phyloP scores from a whole-genome alignment of 1,140 invertebrate genomes.

The Lepidurus arcticus region DNA sequence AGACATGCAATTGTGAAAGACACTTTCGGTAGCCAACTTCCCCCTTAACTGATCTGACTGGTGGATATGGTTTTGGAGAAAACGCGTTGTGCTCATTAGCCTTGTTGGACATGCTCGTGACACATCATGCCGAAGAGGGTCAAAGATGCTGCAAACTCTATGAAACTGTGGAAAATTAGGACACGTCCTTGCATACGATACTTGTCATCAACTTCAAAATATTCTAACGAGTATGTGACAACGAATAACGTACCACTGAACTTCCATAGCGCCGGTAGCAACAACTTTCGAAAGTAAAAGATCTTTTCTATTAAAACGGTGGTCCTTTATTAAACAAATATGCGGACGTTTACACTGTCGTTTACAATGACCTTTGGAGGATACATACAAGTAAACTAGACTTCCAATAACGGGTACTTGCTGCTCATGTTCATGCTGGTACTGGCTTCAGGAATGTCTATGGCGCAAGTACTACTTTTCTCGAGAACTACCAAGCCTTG shows the following conservation, averaged over 20 bases:
- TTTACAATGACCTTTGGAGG: neutral
- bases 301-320: neutral
- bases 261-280: neutral
- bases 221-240: conserved; percentile 6
- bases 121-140: conserved; percentile 21
- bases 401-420: neutral
- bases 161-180: conserved; percentile 19
- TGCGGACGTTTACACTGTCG: neutral
- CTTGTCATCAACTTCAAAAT: neutral
- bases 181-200: conserved; percentile 5
- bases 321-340: neutral
- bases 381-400: neutral
- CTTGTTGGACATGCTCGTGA: conserved; percentile 19
- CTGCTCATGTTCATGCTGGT: neutral
- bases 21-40: neutral
- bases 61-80: neutral
- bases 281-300: neutral
- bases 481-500: neutral
- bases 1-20: too few species aligned
- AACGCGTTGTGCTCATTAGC: neutral
- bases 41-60: neutral
- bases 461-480: neutral
- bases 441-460: neutral
- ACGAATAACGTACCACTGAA: neutral
- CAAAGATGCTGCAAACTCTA: conserved; percentile 7